Evolutionary conservation across 2,113 vertebrate genomes (phyloP).

Genomic region (Thryonomys swinderianus): DNA sequence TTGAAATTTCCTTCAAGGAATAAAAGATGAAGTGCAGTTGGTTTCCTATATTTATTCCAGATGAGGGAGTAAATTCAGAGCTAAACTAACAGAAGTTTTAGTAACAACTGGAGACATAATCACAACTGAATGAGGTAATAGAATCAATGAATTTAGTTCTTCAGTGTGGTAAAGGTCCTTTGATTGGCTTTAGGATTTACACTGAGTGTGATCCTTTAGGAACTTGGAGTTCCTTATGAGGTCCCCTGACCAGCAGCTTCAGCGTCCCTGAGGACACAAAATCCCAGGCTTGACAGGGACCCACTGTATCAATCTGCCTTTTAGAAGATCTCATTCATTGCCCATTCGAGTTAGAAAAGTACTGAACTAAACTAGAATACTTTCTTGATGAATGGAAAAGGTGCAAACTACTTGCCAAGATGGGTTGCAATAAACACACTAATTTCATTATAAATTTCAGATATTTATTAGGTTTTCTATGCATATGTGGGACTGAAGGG

Average conservation of each 20-base stretch:
- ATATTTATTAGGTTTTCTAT: background rate
- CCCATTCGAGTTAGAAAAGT: background rate
- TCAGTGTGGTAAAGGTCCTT: background rate
- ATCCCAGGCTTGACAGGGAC: background rate
- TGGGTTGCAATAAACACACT: background rate
- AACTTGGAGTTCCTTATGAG: background rate
- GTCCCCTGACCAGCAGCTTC: background rate
- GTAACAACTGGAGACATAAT: slow-evolving; percentile 59
- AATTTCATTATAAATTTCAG: slow-evolving; percentile 36
- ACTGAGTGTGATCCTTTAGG: background rate
- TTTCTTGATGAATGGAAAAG: background rate
- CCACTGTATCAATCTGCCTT: background rate
- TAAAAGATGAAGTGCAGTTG: slow-evolving; percentile 47
- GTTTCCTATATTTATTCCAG: background rate
- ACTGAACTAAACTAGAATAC: slow-evolving; percentile 1
- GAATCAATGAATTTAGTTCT: slow-evolving; percentile 40
- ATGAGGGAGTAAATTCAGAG: slow-evolving; percentile 39
- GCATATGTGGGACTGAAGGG: background rate
- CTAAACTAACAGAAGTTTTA: slow-evolving; percentile 57
- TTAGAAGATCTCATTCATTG: background rate
- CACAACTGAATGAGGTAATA: slow-evolving; percentile 42
- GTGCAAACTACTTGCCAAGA: background rate
- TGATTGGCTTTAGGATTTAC: background rate
- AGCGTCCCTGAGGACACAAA: background rate
- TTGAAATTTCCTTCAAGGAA: slow-evolving; percentile 27